Evolutionary conservation across 2,113 vertebrate genomes (phyloP).

Genomic region (Pteronura brasiliensis): DNA sequence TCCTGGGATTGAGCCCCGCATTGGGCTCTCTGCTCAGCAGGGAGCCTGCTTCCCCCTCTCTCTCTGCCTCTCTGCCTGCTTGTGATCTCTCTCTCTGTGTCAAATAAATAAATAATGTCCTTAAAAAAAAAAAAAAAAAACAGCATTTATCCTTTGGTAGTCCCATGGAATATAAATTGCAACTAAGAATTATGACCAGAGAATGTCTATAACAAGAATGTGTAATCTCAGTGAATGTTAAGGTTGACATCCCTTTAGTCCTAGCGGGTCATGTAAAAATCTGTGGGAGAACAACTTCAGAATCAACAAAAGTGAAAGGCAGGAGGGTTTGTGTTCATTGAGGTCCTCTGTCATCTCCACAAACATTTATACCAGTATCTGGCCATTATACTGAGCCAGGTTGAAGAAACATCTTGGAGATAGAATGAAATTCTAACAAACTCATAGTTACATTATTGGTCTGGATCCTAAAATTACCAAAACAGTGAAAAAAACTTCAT

Average conservation of each 20-base stretch:
- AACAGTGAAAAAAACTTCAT: neutral
- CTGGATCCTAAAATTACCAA: slow-evolving; percentile 12
- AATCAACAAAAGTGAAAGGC: neutral
- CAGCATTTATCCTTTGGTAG: neutral
- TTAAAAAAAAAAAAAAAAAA: neutral
- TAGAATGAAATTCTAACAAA: neutral
- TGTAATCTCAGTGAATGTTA: neutral
- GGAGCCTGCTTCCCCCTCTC: no score
- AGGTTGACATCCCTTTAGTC: neutral
- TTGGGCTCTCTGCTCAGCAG: no score
- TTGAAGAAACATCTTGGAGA: neutral
- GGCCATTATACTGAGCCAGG: neutral
- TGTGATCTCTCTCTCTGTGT: no score
- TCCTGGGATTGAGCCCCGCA: no score
- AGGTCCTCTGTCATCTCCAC: neutral
- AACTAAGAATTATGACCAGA: neutral
- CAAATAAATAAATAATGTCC: no score
- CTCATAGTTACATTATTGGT: neutral
- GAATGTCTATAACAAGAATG: neutral
- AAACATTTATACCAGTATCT: neutral
- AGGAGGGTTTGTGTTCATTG: neutral
- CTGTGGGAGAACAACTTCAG: neutral
- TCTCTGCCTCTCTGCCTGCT: no score
- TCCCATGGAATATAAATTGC: neutral
- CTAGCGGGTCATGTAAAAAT: neutral